These are phyloP conservation scores for Pangasius mekongensis DNA, from an alignment of 2,797 vertebrate genomes.

Conservation along the genomic window DNA sequence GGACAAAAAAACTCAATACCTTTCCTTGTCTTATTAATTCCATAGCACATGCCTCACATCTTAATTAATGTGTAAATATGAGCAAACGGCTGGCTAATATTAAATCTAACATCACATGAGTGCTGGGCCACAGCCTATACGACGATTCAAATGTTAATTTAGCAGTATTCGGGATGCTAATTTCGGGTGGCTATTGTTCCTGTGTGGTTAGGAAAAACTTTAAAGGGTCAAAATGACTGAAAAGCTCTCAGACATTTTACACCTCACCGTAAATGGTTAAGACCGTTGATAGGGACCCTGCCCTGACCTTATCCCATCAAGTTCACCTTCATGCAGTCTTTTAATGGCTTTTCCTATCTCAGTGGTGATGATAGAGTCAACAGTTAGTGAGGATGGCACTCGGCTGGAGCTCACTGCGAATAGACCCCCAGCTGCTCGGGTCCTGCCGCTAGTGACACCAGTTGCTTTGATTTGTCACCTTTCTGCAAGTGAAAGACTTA, in stretches of 20 bases:
- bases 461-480: conserved; percentile 82
- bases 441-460: conserved; percentile 74
- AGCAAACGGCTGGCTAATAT: conserved; percentile 39
- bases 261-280: conserved; percentile 74
- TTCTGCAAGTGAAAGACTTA: conserved; percentile 79
- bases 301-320: conserved; percentile 76
- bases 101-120: conserved; percentile 64
- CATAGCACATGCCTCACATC: conserved; percentile 42
- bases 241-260: conserved; percentile 72
- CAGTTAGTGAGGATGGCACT: conserved; percentile 70
- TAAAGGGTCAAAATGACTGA: conserved; percentile 66
- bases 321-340: conserved; percentile 80
- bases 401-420: conserved; percentile 74
- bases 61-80: conserved; percentile 61
- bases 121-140: conserved; percentile 9
- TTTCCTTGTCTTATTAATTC: conserved; percentile 49
- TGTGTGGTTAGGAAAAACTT: conserved; percentile 63
- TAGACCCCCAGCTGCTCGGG: conserved; percentile 77
- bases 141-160: conserved; percentile 70
- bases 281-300: conserved; percentile 67
- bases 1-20: conserved; percentile 53
- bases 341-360: conserved; percentile 76
- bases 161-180: conserved; percentile 63
- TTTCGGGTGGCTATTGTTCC: conserved; percentile 65
- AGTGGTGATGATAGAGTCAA: conserved; percentile 75